These are phyloP conservation scores for Pipra filicauda DNA, from an alignment of 2,113 vertebrate genomes.

Conservation along the genomic window DNA sequence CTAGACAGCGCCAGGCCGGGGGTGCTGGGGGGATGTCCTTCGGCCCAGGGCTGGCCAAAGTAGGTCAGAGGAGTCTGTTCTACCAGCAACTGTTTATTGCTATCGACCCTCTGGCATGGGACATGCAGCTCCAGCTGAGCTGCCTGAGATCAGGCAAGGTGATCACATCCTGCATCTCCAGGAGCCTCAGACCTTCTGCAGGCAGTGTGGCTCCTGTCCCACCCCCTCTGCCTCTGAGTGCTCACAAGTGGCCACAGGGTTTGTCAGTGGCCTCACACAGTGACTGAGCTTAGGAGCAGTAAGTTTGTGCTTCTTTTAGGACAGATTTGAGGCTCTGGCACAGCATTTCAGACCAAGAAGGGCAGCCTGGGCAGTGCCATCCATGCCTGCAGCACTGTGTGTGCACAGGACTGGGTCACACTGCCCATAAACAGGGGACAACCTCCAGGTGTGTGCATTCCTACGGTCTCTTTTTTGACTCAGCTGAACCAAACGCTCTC, in stretches of 20 bases:
- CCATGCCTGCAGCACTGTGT: neutral
- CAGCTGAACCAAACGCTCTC: neutral
- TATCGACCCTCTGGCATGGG: neutral
- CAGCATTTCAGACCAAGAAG: neutral
- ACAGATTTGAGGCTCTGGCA: neutral
- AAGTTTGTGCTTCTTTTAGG: neutral
- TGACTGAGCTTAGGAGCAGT: neutral
- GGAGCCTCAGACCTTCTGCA: neutral
- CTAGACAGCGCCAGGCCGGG: neutral
- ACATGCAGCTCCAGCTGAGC: neutral
- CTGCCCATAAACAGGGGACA: neutral
- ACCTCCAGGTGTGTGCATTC: accelerated
- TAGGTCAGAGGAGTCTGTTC: slow-evolving; percentile 39
- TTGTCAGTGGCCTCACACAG: neutral
- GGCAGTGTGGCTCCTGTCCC: neutral
- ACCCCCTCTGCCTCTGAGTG: neutral
- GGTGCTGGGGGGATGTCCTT: neutral
- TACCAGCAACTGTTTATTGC: neutral
- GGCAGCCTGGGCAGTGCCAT: neutral
- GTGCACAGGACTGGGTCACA: accelerated
- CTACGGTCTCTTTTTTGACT: neutral
- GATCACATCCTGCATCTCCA: neutral
- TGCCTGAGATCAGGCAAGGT: neutral
- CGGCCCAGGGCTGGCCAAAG: neutral
- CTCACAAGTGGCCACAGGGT: neutral